Evolutionary conservation across 1,140 invertebrate species (phyloP).

Genomic region (Drosophila bocqueti): DNA sequence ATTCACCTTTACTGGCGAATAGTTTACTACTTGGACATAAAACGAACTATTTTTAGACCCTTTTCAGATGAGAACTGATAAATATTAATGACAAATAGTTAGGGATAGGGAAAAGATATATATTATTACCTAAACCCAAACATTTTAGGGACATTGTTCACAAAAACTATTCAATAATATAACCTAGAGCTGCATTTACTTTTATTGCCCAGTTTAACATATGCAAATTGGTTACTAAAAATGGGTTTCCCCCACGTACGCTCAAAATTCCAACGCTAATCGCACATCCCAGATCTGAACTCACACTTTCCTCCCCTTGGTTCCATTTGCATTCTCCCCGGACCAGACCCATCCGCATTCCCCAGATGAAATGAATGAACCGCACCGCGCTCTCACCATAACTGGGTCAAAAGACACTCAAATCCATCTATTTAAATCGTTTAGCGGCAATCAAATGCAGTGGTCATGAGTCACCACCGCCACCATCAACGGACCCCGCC

Average conservation of each 20-base stretch:
- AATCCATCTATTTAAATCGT: conserved; percentile 74
- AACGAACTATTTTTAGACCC: not conserved
- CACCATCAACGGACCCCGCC: conserved; percentile 21
- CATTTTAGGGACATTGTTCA: not conserved
- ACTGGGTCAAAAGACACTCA: conserved; percentile 70
- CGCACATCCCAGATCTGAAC: conserved; percentile 19
- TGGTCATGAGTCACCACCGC: conserved; percentile 30
- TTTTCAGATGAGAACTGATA: not conserved
- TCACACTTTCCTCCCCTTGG: not conserved
- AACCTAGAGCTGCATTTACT: not conserved
- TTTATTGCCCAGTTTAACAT: conserved; percentile 1
- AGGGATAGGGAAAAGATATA: too few relatives aligned
- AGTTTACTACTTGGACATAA: not conserved
- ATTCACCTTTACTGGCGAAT: not conserved
- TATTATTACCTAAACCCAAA: not conserved
- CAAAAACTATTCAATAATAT: not conserved
- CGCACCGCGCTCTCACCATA: conserved; percentile 43
- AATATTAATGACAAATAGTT: not conserved
- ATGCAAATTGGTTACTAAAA: not conserved
- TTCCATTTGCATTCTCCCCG: not conserved
- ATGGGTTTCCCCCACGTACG: conserved; percentile 9
- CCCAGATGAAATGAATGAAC: conserved; percentile 24
- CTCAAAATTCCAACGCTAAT: conserved; percentile 23
- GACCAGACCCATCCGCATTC: conserved; percentile 41
- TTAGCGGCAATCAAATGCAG: conserved; percentile 74